A percentile compares a stretch with the other conserved stretches of the same genome.
Evolutionary conservation across 2,888 invertebrate species (phyloP).

Genomic region (Dicyrtomina minuta): DNA sequence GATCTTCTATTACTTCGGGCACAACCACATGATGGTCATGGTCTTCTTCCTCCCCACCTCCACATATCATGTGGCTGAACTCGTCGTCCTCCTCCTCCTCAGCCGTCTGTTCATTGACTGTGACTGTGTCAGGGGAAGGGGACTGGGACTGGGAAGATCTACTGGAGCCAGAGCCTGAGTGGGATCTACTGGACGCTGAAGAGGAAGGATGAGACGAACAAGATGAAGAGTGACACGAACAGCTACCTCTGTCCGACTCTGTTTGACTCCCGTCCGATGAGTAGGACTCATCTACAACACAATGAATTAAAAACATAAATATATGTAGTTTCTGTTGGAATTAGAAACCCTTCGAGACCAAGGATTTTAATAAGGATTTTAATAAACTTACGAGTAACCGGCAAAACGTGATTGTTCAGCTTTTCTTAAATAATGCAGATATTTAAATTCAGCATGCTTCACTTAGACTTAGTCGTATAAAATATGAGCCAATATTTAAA

Average conservation of each 20-base stretch:
- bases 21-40: slow-evolving; percentile 38
- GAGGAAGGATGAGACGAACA: no score
- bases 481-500: no score
- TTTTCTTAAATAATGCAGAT: no score
- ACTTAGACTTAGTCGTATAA: no score
- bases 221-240: slow-evolving; percentile 44
- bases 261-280: slow-evolving; percentile 35
- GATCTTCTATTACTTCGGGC: slow-evolving; percentile 15
- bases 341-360: neutral
- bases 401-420: no score
- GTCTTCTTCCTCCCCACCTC: neutral
- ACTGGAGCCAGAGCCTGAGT: slow-evolving; percentile 24
- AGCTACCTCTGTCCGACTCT: slow-evolving; percentile 21
- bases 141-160: no score
- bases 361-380: slow-evolving; percentile 6
- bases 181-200: slow-evolving; percentile 32
- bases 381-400: no score
- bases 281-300: slow-evolving; percentile 35
- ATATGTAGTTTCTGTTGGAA: neutral
- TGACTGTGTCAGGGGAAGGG: no score
- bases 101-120: no score
- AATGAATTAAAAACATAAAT: slow-evolving; percentile 5
- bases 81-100: no score
- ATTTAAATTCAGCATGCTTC: no score
- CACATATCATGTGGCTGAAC: neutral